Percentiles rank a stretch among this genome's conserved stretches.
These are phyloP conservation scores for Smithornis capensis DNA, from an alignment of 2,113 vertebrate genomes.

Conservation along the genomic window DNA sequence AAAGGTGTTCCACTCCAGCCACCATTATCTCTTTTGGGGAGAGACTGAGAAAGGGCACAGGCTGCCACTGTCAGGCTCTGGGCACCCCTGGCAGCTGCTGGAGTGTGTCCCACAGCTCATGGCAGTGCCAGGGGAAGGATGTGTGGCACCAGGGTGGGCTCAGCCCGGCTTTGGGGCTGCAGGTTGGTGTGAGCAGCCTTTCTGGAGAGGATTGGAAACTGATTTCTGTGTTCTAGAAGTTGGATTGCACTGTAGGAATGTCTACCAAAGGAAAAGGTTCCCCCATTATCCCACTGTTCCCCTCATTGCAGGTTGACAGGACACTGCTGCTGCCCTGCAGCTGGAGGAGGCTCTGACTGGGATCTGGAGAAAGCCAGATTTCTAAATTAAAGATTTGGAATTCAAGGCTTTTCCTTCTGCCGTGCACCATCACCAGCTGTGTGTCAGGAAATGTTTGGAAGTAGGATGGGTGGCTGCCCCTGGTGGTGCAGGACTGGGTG, in stretches of 20 bases:
- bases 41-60: background rate
- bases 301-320: background rate
- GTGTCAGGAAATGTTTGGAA: background rate
- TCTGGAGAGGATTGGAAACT: background rate
- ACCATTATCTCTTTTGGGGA: background rate
- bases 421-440: background rate
- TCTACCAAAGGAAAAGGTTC: background rate
- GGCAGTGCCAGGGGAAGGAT: background rate
- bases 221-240: background rate
- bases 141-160: background rate
- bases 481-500: background rate
- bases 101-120: background rate
- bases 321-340: background rate
- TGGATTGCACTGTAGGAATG: rapidly evolving
- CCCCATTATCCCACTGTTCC: background rate
- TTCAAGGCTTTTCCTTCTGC: background rate
- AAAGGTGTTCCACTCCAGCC: background rate
- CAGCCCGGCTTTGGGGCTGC: background rate
- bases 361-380: background rate
- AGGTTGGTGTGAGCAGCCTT: background rate
- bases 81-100: background rate
- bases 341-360: background rate
- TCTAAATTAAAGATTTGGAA: background rate
- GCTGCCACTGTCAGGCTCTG: background rate
- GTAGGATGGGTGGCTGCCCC: background rate